Evolutionary conservation across 2,113 vertebrate species (phyloP), one percentile per base, ranked within the genome.

Genomic region (Mesoclemmys tuberculata): DNA sequence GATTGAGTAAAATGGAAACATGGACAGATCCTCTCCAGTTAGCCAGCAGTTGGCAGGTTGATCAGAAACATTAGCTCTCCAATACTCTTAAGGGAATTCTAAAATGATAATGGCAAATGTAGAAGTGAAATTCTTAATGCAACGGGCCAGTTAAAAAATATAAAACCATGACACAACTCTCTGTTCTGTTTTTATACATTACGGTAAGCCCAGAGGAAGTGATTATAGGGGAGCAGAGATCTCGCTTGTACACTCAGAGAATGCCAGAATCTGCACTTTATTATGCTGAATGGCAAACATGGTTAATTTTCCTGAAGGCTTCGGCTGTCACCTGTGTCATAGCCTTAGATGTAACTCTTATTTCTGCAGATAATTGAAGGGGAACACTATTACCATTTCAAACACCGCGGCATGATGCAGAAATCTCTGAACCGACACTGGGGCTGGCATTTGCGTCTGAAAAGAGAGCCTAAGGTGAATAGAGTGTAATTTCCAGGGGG

Each of bases 391-490:
- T 95, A 98, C 0, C 98, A 98, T 58, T 97, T 98, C 81, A 92
- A 93, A 4, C 98, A 98, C 95, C 94, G 97, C 0, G 97, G 98
- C 41, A 26, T 94, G 80, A 49, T 68, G 82, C 97, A 93, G 80
- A 90, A 75, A 89, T 98, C 98, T 58, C 81, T 98, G 38, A 98
- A 48, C 82, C 93, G 85, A 0, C 98, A 98, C 92, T 97, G 98
- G 97, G 97, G 98, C 78, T 98, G 98, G 96, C 79, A 92, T 12
- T 80, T 95, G 74, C 95, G 94, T 68, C 97, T 99, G 74, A 54
- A 71, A 29, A 98, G 93, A 85, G 98, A 98, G 41, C 98, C 98
- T 4, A 91, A 97, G 98, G 98, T 98, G 83, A 95, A 92, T 6
- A 44, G n/a, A 11, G 5, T 74, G 89, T 38, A 27, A 78, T 49